Percentiles rank a stretch among this genome's conserved stretches.
These are phyloP conservation scores for Perizoma flavofasciatum DNA, from an alignment of 2,888 invertebrate genomes.

Conservation along the genomic window DNA sequence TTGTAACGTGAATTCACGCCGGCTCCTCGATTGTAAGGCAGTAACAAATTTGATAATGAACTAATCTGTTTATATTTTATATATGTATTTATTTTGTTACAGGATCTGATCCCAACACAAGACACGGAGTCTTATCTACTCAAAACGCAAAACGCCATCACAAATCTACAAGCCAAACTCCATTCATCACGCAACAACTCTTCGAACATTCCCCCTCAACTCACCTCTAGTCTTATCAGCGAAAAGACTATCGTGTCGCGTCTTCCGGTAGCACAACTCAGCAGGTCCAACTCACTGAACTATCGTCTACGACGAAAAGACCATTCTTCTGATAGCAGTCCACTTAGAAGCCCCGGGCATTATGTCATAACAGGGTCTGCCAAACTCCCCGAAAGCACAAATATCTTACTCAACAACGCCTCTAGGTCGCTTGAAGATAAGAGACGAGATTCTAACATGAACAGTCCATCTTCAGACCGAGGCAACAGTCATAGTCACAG, in stretches of 20 bases:
- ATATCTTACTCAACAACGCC: slow-evolving; percentile 64
- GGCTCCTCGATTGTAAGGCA: no score
- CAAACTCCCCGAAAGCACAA: slow-evolving; percentile 64
- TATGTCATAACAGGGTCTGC: slow-evolving; percentile 77
- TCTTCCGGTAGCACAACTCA: slow-evolving; percentile 75
- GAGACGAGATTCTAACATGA: slow-evolving; percentile 69
- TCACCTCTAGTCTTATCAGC: slow-evolving; percentile 73
- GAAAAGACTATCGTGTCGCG: slow-evolving; percentile 75
- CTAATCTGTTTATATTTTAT: neutral
- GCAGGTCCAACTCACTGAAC: slow-evolving; percentile 77
- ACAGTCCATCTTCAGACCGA: slow-evolving; percentile 70
- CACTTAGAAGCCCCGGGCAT: slow-evolving; percentile 73
- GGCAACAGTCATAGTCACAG: slow-evolving; percentile 63
- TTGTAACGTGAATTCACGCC: no score
- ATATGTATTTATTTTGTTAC: slow-evolving; percentile 53
- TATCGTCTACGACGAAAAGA: slow-evolving; percentile 73
- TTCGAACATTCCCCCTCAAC: slow-evolving; percentile 62
- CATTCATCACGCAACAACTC: slow-evolving; percentile 58
- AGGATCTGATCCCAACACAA: slow-evolving; percentile 78
- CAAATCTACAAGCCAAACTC: slow-evolving; percentile 84
- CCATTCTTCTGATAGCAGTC: slow-evolving; percentile 69
- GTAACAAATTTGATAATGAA: no score
- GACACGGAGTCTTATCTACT: slow-evolving; percentile 83
- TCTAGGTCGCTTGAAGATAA: slow-evolving; percentile 70
- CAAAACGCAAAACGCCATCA: slow-evolving; percentile 85